Evolutionary conservation across 1,140 invertebrate species (phyloP).

Genomic region (Helicoverpa zea): DNA sequence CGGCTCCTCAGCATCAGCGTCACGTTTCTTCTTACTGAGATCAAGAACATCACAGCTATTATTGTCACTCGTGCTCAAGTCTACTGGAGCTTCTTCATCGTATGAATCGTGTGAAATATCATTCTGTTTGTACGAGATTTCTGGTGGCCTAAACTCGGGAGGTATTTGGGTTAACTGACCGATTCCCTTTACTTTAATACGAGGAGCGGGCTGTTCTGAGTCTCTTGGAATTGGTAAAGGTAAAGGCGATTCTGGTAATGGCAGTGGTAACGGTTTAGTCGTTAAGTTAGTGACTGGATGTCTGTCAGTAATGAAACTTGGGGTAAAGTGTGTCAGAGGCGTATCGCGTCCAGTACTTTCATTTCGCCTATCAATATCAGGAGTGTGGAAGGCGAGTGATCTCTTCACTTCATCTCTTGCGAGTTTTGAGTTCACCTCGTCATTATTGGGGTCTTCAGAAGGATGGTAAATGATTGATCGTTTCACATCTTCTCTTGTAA

Average conservation of each 20-base stretch:
- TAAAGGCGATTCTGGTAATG: slow-evolving; percentile 68
- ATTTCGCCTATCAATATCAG: slow-evolving; percentile 77
- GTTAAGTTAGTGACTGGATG: slow-evolving; percentile 74
- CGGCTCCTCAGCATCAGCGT: slow-evolving; percentile 81
- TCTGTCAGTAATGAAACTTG: slow-evolving; percentile 76
- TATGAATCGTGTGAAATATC: slow-evolving; percentile 74
- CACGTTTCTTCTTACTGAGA: slow-evolving; percentile 93
- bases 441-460: slow-evolving; percentile 93
- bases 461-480: slow-evolving; percentile 95
- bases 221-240: slow-evolving; percentile 65
- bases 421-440: slow-evolving; percentile 88
- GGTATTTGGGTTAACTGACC: slow-evolving; percentile 88
- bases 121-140: slow-evolving; percentile 76
- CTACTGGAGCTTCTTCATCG: slow-evolving; percentile 89
- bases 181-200: slow-evolving; percentile 89
- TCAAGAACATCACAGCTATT: slow-evolving; percentile 92
- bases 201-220: slow-evolving; percentile 74
- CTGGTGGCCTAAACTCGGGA: slow-evolving; percentile 78
- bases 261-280: slow-evolving; percentile 55
- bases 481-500: slow-evolving; percentile 94
- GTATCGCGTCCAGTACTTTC: slow-evolving; percentile 78
- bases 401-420: slow-evolving; percentile 86
- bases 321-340: slow-evolving; percentile 84
- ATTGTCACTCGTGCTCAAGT: slow-evolving; percentile 89
- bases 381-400: slow-evolving; percentile 79